Evolutionary conservation across 2,797 vertebrate species (phyloP).

Genomic region (Poecilia wingei): DNA sequence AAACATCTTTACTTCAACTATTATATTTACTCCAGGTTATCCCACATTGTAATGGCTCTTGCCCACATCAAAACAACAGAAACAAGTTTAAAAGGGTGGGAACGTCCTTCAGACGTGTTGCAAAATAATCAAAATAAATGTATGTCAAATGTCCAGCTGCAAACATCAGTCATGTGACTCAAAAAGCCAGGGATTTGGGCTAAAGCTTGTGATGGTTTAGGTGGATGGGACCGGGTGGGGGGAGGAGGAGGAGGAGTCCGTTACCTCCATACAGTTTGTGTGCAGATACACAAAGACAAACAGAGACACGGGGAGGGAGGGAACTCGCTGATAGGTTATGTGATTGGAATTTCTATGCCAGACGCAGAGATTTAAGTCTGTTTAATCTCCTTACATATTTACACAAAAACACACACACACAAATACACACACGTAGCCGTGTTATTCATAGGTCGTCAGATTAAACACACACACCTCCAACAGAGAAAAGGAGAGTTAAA

Average conservation of each 20-base stretch:
- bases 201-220: conserved; percentile 77
- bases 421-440: conserved; percentile 77
- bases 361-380: conserved; percentile 93
- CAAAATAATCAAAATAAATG: conserved; percentile 78
- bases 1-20: background rate
- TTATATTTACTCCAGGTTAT: background rate
- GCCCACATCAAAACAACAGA: conserved; percentile 14
- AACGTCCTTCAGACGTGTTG: conserved; percentile 69
- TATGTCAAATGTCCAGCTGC: conserved; percentile 81
- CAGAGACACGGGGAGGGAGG: conserved; percentile 51
- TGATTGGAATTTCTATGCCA: conserved; percentile 94
- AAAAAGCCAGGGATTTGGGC: conserved; percentile 80
- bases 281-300: conserved; percentile 62
- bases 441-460: conserved; percentile 34
- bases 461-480: conserved; percentile 27
- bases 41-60: background rate
- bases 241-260: conserved; percentile 63
- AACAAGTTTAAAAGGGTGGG: conserved; percentile 29
- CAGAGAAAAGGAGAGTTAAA: conserved; percentile 45
- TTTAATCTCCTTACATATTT: conserved; percentile 98
- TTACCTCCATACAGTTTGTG: conserved; percentile 63
- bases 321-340: conserved; percentile 88
- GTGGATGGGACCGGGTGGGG: conserved; percentile 67
- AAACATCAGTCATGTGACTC: conserved; percentile 79
- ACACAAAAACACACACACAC: conserved; percentile 34